Evolutionary conservation across 2,797 vertebrate species (phyloP).

Genomic region (Gadopsis marmoratus): DNA sequence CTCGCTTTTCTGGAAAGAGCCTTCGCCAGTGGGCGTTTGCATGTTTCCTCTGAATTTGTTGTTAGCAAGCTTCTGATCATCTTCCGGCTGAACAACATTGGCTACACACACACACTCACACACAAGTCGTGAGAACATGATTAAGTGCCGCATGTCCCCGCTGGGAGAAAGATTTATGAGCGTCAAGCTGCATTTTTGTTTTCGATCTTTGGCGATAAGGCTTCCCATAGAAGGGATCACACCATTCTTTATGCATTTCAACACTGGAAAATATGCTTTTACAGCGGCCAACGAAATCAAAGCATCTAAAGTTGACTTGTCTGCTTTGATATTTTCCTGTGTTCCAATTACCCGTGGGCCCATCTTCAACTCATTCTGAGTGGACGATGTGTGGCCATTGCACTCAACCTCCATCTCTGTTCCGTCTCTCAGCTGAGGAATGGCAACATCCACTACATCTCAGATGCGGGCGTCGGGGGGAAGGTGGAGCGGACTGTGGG

Average conservation of each 20-base stretch:
- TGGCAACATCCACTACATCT: conserved; percentile 93
- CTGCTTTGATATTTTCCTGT: not conserved
- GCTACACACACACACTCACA: conserved; percentile 33
- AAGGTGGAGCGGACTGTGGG: conserved; percentile 94
- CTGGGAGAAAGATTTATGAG: conserved; percentile 64
- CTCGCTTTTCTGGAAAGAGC: conserved; percentile 3
- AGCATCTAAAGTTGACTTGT: not conserved
- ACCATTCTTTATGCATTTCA: not conserved
- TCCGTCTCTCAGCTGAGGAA: conserved; percentile 88
- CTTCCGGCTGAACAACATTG: conserved; percentile 38
- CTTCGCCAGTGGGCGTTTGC: conserved; percentile 33
- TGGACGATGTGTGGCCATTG: not conserved
- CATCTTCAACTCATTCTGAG: not conserved
- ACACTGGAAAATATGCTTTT: not conserved
- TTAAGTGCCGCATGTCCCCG: conserved; percentile 48
- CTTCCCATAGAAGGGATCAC: not conserved
- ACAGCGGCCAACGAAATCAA: not conserved
- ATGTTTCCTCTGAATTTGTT: conserved; percentile 34
- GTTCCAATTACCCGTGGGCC: not conserved
- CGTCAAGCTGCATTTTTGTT: conserved; percentile 53
- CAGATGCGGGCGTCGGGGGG: conserved; percentile 92
- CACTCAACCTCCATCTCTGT: not conserved
- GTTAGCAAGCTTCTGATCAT: conserved; percentile 43
- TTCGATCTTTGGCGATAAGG: conserved; percentile 44
- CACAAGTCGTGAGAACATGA: conserved; percentile 63